Evolutionary conservation across 2,113 vertebrate species (phyloP).

Genomic region (Taxidea taxus): DNA sequence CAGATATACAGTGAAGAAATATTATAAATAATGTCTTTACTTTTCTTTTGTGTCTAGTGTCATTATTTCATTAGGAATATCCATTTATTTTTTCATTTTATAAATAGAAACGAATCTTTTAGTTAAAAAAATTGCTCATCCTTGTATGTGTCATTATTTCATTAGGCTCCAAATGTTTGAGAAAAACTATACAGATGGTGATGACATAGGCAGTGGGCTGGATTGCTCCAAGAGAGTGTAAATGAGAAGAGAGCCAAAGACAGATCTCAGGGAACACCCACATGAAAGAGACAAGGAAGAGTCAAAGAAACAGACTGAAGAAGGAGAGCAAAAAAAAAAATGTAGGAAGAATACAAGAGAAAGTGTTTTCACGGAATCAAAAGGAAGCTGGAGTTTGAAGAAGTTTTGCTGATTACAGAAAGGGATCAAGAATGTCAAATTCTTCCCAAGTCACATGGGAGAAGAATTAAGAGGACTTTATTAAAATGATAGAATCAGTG

Average conservation of each 20-base stretch:
- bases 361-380: background rate
- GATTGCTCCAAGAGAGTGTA: constrained; percentile 31
- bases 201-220: constrained; percentile 41
- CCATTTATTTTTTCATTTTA: constrained; percentile 28
- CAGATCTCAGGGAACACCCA: constrained; percentile 29
- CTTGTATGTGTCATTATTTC: background rate
- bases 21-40: background rate
- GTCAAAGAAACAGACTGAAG: background rate
- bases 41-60: background rate
- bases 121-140: constrained; percentile 34
- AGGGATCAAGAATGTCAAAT: background rate
- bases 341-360: background rate
- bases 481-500: background rate
- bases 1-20: background rate
- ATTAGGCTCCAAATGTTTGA: constrained; percentile 52
- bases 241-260: constrained; percentile 48
- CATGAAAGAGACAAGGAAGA: background rate
- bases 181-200: constrained; percentile 57
- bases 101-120: constrained; percentile 21
- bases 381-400: background rate
- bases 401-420: background rate
- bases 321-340: background rate
- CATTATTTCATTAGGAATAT: background rate
- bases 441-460: background rate
- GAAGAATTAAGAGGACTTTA: background rate